Percentiles rank a stretch among this genome's conserved stretches.
These are phyloP conservation scores for Aeoliscus strigatus DNA, from an alignment of 2,797 vertebrate species.

Conservation along the genomic window DNA sequence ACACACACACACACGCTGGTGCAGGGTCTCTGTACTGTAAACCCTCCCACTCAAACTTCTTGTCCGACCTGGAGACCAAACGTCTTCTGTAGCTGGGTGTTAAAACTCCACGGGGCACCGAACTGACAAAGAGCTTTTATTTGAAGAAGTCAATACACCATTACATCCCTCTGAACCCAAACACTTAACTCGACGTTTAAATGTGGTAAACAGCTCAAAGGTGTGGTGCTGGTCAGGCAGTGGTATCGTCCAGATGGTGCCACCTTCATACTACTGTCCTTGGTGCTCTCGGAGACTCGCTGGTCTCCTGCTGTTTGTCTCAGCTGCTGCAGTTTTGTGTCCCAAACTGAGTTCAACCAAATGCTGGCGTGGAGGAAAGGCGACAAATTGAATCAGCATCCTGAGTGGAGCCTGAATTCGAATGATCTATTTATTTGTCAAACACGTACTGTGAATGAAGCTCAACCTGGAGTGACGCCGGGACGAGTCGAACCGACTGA, in stretches of 20 bases:
- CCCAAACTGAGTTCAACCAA: constrained; percentile 16
- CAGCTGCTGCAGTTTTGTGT: constrained; percentile 37
- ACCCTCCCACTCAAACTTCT: constrained; percentile 1
- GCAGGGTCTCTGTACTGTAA: constrained; percentile 1
- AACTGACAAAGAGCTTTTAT: constrained; percentile 30
- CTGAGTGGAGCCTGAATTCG: neutral
- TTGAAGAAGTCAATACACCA: constrained; percentile 37
- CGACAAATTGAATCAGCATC: constrained; percentile 11
- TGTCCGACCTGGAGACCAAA: constrained; percentile 49
- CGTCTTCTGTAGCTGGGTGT: constrained; percentile 55
- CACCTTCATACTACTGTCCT: constrained; percentile 45
- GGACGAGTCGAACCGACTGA: no score
- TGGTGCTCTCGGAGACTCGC: constrained; percentile 59
- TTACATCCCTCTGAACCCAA: constrained; percentile 28
- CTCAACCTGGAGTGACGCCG: no score
- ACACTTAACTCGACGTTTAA: constrained; percentile 35
- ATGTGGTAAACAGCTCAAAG: constrained; percentile 37
- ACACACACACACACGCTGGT: constrained; percentile 17
- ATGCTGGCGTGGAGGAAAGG: constrained; percentile 6
- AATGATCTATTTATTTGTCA: neutral
- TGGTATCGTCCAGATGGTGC: constrained; percentile 50
- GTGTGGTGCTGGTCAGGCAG: constrained; percentile 59
- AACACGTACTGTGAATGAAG: neutral
- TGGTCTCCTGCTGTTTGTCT: constrained; percentile 50
- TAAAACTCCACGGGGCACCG: constrained; percentile 37